A percentile compares a stretch with the other conserved stretches of the same genome.
phyloP scores from a whole-genome alignment of 2,797 vertebrate species.

The Neopelma chrysocephalum region DNA sequence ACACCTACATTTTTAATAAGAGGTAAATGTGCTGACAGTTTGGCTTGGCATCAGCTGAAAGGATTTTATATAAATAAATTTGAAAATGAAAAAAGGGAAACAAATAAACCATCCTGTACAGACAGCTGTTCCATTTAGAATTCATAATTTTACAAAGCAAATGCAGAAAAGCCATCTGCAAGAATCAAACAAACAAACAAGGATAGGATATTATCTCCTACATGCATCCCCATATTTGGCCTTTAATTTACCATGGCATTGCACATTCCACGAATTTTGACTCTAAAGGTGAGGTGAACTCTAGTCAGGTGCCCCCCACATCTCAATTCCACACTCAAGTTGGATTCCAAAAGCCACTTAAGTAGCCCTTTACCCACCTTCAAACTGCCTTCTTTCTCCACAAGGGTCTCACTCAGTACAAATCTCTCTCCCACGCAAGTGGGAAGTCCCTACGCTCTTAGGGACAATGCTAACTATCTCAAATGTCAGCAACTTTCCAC shows the following conservation, averaged over 20 bases:
- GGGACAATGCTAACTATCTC: not conserved
- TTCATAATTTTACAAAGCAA: slow-evolving; percentile 59
- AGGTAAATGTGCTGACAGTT: slow-evolving; percentile 59
- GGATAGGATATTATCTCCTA: not conserved
- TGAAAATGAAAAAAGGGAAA: slow-evolving; percentile 36
- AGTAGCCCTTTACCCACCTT: not conserved
- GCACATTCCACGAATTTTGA: not conserved
- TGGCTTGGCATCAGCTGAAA: slow-evolving; percentile 46
- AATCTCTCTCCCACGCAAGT: not conserved
- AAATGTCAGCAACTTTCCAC: not conserved
- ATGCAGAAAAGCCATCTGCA: slow-evolving; percentile 47
- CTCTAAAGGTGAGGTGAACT: not conserved
- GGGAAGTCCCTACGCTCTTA: not conserved
- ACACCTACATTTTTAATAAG: slow-evolving; percentile 56
- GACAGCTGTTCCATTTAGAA: slow-evolving; percentile 66
- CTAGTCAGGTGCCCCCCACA: not conserved
- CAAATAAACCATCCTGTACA: slow-evolving; percentile 63
- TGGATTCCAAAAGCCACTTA: not conserved
- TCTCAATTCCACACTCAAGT: not conserved
- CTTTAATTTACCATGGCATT: not conserved
- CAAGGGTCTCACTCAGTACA: not conserved
- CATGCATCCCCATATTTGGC: not conserved
- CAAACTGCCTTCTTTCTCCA: not conserved
- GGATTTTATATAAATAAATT: slow-evolving; percentile 43
- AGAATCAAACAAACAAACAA: slow-evolving; percentile 30